These are phyloP conservation scores for Microctonus aethiopoides DNA, from an alignment of 2,888 invertebrate species.

Conservation along the genomic window DNA sequence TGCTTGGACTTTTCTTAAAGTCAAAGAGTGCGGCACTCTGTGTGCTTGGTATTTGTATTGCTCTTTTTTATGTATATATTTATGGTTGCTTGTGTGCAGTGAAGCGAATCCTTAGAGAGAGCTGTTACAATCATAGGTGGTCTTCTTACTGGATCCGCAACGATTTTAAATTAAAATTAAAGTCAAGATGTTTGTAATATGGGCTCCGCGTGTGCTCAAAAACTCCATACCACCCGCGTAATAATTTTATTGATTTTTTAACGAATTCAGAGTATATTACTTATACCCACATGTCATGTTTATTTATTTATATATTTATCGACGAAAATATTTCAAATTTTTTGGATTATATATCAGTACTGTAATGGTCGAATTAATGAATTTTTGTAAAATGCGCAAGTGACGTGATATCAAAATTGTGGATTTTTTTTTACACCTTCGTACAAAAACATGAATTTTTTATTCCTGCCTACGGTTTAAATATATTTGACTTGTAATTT, in stretches of 20 bases:
- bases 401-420: too few relatives aligned
- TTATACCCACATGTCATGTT: too few relatives aligned
- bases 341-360: too few relatives aligned
- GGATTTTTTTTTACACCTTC: too few relatives aligned
- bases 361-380: too few relatives aligned
- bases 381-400: too few relatives aligned
- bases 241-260: slow-evolving; percentile 61
- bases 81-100: background rate
- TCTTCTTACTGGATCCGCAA: slow-evolving; percentile 58
- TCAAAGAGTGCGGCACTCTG: background rate
- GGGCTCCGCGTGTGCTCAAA: slow-evolving; percentile 50
- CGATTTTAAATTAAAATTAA: slow-evolving; percentile 66
- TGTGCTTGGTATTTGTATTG: background rate
- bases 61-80: background rate
- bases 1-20: background rate
- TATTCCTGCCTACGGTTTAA: too few relatives aligned
- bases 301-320: too few relatives aligned
- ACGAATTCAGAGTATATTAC: slow-evolving; percentile 53
- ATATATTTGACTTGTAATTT: too few relatives aligned
- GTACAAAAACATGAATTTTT: too few relatives aligned
- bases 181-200: slow-evolving; percentile 57
- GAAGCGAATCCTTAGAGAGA: background rate
- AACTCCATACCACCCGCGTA: slow-evolving; percentile 57
- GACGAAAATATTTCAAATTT: too few relatives aligned
- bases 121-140: slow-evolving; percentile 61